Evolutionary conservation across 2,888 invertebrate species (phyloP), one percentile per base, ranked within the genome.

Genomic region (Ennomos quercinarius): DNA sequence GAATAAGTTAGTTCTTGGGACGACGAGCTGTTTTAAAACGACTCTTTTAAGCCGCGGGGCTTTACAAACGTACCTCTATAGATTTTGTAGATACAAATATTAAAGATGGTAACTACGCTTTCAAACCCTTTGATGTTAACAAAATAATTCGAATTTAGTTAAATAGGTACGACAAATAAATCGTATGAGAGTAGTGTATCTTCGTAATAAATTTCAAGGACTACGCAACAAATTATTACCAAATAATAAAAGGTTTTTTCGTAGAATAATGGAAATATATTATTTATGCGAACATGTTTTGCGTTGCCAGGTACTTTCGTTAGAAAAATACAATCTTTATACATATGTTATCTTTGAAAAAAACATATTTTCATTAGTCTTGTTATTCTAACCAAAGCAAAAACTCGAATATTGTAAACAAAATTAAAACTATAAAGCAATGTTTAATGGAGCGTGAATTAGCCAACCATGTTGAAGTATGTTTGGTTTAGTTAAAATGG

Each of bases 1-100:
- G 66, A 68, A 66, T 66, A 66, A 66, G 61, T 66, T 57, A 68
- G 57, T 27, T 51, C 49, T 49, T 35, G 49, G 56, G 61, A 51
- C 50, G 41, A 57, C 37, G 50, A 44, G 34, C 51, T 43, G 43
- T 12, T 57, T 61, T 54, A 49, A 60, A 66, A 64, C 40, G 55
- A 56, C 59, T 27, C 27, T 51, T 57, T 54, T 46, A 47, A 49
- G 43, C 11, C 35, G 38, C 41, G 12, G 17, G 44, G 17, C 35
- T 45, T 46, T 34, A 37, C 47, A 52, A 48, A 55, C 49, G 47
- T 38, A 60, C 17, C 17, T 1, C 17, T 49, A 37, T 55, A 13
- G n/a, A 12, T 8, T 2, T 39, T 49, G 11, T 11, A 27, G 27
- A 11, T 48, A 34, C 34, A 48, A 34, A 40, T 27, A 40, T 34